Evolutionary conservation across 1,140 invertebrate genomes (phyloP).

Genomic region (Lysiphlebus fabarum): DNA sequence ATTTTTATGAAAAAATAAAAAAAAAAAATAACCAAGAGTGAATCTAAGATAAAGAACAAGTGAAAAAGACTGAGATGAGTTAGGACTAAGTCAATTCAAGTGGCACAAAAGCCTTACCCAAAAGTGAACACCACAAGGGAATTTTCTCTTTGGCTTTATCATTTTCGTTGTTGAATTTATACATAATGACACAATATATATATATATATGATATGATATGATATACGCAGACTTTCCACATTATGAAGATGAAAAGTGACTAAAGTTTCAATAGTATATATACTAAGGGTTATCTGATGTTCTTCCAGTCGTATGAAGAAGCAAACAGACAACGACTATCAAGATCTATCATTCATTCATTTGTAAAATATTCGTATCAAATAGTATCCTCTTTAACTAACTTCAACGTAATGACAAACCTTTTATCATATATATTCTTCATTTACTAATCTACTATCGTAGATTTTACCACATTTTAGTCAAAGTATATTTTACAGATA

Average conservation of each 20-base stretch:
- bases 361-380: background rate
- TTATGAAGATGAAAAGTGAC: background rate
- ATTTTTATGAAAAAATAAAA: background rate
- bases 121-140: conserved; percentile 4
- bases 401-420: too few relatives aligned
- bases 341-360: background rate
- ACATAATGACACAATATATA: too few relatives aligned
- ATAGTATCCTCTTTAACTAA: background rate
- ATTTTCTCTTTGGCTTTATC: background rate
- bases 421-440: too few relatives aligned
- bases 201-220: too few relatives aligned
- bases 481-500: too few relatives aligned
- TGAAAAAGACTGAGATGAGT: too few relatives aligned
- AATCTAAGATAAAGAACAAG: too few relatives aligned
- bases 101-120: conserved; percentile 3
- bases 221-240: background rate
- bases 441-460: background rate
- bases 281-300: conserved; percentile 14
- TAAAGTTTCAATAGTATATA: conserved; percentile 12
- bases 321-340: background rate
- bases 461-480: too few relatives aligned
- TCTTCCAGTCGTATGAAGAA: conserved; percentile 10
- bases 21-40: conserved; percentile 14
- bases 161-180: too few relatives aligned
- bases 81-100: too few relatives aligned